Percentiles rank a stretch among this genome's conserved stretches.
Evolutionary conservation across 2,113 vertebrate species (phyloP).

Genomic region (Osmerus mordax): DNA sequence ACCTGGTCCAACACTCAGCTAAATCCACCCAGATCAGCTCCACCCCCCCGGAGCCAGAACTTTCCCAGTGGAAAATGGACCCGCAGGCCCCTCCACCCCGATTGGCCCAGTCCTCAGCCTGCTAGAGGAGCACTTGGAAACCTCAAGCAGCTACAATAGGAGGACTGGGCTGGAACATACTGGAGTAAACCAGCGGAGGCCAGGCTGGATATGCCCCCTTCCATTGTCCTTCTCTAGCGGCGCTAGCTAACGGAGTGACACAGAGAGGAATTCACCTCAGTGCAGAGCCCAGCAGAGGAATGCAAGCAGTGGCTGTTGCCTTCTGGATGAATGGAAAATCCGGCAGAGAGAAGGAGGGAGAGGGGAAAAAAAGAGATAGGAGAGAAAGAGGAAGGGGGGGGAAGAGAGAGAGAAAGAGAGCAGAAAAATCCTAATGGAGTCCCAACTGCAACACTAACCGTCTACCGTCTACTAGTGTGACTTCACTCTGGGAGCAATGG

Average conservation of each 20-base stretch:
- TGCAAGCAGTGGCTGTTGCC: conserved; percentile 39
- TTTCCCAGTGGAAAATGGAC: no score
- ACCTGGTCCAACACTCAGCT: conserved; percentile 46
- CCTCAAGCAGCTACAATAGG: background rate
- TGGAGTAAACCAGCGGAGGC: background rate
- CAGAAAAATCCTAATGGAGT: background rate
- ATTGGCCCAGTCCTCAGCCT: no score
- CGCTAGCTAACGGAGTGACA: conserved; percentile 47
- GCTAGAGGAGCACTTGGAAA: conserved; percentile 12
- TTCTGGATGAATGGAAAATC: conserved; percentile 56
- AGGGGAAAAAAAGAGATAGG: conserved; percentile 19
- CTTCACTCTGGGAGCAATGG: background rate
- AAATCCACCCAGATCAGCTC: no score
- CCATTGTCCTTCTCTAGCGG: background rate
- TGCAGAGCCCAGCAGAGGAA: conserved; percentile 57
- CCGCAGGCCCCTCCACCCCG: no score
- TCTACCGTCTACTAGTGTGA: no score
- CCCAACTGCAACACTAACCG: background rate
- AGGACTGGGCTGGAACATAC: background rate
- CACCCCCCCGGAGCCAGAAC: no score
- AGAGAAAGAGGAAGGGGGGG: conserved; percentile 6
- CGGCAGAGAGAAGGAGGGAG: conserved; percentile 3
- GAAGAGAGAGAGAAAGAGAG: background rate
- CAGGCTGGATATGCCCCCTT: background rate
- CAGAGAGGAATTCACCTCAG: conserved; percentile 60